phyloP scores from a whole-genome alignment of 2,113 vertebrate genomes.

The Gymnocephalus cernua region DNA sequence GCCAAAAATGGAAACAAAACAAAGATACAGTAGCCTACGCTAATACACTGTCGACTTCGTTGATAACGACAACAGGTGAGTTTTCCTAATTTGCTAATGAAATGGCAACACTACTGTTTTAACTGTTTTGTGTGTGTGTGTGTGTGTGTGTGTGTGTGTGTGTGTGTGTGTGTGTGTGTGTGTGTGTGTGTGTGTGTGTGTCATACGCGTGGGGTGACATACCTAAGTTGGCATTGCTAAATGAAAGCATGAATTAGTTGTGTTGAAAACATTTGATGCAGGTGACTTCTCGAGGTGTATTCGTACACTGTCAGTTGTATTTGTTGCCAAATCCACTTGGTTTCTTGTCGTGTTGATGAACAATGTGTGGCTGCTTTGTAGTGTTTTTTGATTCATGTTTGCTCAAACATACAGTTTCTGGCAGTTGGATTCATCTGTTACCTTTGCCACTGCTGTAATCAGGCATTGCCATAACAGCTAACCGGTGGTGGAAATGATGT shows the following conservation, averaged over 20 bases:
- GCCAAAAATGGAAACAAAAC: not conserved
- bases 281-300: not conserved
- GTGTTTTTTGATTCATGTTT: not conserved
- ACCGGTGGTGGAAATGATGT: slow-evolving; percentile 4
- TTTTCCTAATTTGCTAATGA: not conserved
- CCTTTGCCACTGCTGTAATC: not conserved
- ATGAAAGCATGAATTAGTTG: not conserved
- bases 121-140: not conserved
- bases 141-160: too few species aligned
- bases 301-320: not conserved
- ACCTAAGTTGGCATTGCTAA: not conserved
- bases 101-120: too few species aligned
- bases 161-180: too few species aligned
- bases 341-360: not conserved
- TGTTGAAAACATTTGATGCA: not conserved
- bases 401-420: not conserved
- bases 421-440: not conserved
- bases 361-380: not conserved
- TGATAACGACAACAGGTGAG: not conserved
- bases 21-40: too few species aligned
- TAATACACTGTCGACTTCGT: too few species aligned
- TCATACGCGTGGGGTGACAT: not conserved
- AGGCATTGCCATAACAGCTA: slow-evolving; percentile 18
- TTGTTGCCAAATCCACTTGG: not conserved
- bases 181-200: too few species aligned